These are phyloP conservation scores for Cyanoderma ruficeps DNA, from an alignment of 2,113 vertebrate genomes.

Conservation along the genomic window DNA sequence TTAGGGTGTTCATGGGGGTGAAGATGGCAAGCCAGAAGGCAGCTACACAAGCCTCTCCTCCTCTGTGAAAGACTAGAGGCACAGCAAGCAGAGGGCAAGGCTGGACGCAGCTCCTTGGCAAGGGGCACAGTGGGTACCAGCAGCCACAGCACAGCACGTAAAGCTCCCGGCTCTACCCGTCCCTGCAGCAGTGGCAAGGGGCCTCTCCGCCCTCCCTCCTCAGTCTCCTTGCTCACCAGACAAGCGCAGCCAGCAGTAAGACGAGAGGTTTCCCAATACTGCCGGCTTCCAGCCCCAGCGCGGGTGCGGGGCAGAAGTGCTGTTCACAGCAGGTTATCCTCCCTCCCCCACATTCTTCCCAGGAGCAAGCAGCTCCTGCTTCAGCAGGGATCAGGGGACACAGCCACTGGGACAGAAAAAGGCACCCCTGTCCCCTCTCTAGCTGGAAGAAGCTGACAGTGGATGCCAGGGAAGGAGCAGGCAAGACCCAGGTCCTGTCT, in stretches of 20 bases:
- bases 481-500: neutral
- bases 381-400: neutral
- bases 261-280: conserved; percentile 52
- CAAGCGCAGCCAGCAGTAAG: conserved; percentile 24
- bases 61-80: neutral
- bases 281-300: neutral
- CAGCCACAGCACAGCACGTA: rapidly evolving
- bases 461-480: neutral
- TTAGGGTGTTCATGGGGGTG: neutral
- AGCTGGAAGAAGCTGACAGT: neutral
- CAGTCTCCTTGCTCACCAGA: conserved; percentile 26
- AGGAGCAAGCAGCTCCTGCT: neutral
- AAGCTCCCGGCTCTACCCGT: rapidly evolving
- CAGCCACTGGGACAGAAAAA: neutral
- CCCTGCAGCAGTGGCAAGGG: neutral
- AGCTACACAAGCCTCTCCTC: neutral
- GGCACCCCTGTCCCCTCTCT: neutral
- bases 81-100: neutral
- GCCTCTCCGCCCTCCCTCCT: neutral
- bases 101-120: neutral
- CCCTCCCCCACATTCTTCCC: neutral
- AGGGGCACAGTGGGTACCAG: neutral
- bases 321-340: neutral
- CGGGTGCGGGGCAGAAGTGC: neutral
- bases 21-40: neutral